Conservation (phyloP, 2,113 vertebrate genomes). For the Cyanoramphus novaezelandiae region DNA sequence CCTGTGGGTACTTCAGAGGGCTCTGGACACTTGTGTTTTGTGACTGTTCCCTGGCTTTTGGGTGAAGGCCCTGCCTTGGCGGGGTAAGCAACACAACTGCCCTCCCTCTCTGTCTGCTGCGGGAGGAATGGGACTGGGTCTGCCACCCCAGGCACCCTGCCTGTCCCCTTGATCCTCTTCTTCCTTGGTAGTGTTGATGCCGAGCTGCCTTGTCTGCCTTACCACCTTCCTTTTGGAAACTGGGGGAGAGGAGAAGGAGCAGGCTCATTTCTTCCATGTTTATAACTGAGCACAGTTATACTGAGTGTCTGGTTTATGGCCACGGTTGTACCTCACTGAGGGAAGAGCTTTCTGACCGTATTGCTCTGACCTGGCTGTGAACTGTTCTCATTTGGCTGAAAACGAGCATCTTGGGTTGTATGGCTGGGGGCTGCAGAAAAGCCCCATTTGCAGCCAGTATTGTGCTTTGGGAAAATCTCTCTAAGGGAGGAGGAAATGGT, state of each 20-base stretch:
- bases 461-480: not conserved
- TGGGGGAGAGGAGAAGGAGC: not conserved
- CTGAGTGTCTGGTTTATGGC: slow-evolving; percentile 39
- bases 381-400: slow-evolving; percentile 1
- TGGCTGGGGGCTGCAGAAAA: not conserved
- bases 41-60: accelerated
- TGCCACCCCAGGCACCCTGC: not conserved
- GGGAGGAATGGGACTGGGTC: not conserved
- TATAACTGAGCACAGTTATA: not conserved
- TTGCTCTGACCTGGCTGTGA: slow-evolving; percentile 58
- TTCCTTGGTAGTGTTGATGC: not conserved
- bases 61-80: not conserved
- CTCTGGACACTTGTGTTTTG: not conserved
- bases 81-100: not conserved
- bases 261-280: slow-evolving; percentile 5
- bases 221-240: not conserved
- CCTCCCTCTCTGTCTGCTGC: not conserved
- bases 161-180: not conserved
- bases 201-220: not conserved
- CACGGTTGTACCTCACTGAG: not conserved
- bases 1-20: not conserved
- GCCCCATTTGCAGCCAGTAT: not conserved
- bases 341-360: slow-evolving; percentile 22
- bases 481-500: not conserved
- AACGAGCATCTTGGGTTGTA: not conserved